Conservation (phyloP, 2,888 invertebrate species). For the Hydriomena furcata region DNA sequence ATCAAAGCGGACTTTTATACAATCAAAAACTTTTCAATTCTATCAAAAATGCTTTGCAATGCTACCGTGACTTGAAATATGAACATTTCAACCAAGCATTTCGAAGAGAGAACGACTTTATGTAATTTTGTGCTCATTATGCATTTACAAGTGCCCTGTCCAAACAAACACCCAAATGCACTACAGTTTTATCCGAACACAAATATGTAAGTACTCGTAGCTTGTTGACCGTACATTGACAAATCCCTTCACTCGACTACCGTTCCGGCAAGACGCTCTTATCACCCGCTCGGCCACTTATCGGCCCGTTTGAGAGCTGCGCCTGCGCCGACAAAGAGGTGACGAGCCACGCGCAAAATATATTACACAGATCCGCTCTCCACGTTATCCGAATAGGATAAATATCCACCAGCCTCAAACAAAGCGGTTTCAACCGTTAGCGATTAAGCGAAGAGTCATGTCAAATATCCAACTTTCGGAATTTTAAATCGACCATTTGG, state of each 20-base stretch:
- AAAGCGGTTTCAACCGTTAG: constrained; percentile 28
- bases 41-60: background rate
- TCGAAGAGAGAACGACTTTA: background rate
- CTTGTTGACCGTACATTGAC: constrained; percentile 76
- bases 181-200: constrained; percentile 26
- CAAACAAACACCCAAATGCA: constrained; percentile 32
- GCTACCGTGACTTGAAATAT: background rate
- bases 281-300: constrained; percentile 68
- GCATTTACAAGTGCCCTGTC: constrained; percentile 19
- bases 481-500: constrained; percentile 44
- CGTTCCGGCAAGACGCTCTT: constrained; percentile 61
- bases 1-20: no score
- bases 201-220: constrained; percentile 31
- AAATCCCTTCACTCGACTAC: constrained; percentile 76
- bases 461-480: constrained; percentile 38
- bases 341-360: constrained; percentile 67
- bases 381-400: constrained; percentile 38
- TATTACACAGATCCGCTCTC: constrained; percentile 41
- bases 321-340: constrained; percentile 75
- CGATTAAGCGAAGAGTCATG: constrained; percentile 41
- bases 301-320: constrained; percentile 65
- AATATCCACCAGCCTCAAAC: constrained; percentile 30
- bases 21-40: background rate
- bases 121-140: constrained; percentile 9
- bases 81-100: background rate